phyloP scores from a whole-genome alignment of 2,888 invertebrate genomes.

The Drosophila leonis region DNA sequence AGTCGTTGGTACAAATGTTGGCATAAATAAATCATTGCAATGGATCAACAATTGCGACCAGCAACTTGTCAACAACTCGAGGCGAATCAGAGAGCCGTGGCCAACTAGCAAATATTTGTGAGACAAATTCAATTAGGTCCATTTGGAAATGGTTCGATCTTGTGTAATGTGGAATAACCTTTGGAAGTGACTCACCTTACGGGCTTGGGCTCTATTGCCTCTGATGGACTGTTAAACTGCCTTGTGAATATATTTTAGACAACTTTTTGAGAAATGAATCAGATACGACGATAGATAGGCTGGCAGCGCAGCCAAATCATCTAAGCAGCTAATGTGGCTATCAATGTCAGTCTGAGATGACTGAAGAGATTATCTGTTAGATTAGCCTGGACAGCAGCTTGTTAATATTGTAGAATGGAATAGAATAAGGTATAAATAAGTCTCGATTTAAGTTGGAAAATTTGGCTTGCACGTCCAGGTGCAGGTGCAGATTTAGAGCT shows the following conservation, averaged over 20 bases:
- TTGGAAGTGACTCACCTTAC: no score
- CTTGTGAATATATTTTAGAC: not conserved
- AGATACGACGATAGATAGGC: no score
- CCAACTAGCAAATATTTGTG: not conserved
- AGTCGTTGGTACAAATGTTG: conserved; percentile 11
- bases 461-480: no score
- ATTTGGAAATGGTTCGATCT: not conserved
- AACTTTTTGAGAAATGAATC: not conserved
- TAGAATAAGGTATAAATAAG: no score
- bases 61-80: conserved; percentile 14
- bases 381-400: no score
- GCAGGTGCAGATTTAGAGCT: no score
- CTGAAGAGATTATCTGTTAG: no score
- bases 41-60: conserved; percentile 24
- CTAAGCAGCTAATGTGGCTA: no score
- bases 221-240: not conserved
- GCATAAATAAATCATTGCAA: conserved; percentile 41
- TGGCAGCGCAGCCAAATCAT: no score
- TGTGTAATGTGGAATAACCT: not conserved
- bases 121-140: conserved; percentile 1
- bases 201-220: not conserved
- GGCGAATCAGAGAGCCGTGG: not conserved
- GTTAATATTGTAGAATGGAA: no score
- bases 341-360: no score
- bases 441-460: no score